phyloP scores from a whole-genome alignment of 2,113 vertebrate genomes.

The Colaptes auratus region DNA sequence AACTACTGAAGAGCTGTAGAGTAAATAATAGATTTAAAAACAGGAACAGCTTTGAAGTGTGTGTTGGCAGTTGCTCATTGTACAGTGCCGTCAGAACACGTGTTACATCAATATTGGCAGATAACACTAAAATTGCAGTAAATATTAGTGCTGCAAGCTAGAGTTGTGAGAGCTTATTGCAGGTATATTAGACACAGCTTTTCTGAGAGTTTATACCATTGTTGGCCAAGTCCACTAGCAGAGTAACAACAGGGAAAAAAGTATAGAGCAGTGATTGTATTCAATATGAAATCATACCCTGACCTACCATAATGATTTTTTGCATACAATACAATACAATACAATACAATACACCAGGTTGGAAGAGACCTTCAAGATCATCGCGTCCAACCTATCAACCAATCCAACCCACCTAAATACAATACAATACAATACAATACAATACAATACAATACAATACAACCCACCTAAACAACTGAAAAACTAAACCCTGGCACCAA shows the following conservation, averaged over 20 bases:
- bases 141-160: neutral
- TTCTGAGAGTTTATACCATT: neutral
- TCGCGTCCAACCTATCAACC: no score
- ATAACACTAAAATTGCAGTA: neutral
- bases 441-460: no score
- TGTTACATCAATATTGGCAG: neutral
- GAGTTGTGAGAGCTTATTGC: neutral
- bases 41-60: slow-evolving; percentile 1
- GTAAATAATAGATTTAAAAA: slow-evolving; percentile 40
- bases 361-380: no score
- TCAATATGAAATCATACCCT: neutral
- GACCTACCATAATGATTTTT: neutral
- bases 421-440: no score
- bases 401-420: no score
- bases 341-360: no score
- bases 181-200: neutral
- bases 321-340: no score
- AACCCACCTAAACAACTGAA: no score
- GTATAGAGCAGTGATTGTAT: neutral
- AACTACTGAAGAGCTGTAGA: neutral
- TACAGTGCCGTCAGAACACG: neutral
- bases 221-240: neutral
- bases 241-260: neutral
- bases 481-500: no score
- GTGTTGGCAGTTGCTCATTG: neutral